A percentile compares a stretch with the other conserved stretches of the same genome.
These are phyloP conservation scores for Amorpha juglandis DNA, from an alignment of 2,888 invertebrate species.

Conservation along the genomic window DNA sequence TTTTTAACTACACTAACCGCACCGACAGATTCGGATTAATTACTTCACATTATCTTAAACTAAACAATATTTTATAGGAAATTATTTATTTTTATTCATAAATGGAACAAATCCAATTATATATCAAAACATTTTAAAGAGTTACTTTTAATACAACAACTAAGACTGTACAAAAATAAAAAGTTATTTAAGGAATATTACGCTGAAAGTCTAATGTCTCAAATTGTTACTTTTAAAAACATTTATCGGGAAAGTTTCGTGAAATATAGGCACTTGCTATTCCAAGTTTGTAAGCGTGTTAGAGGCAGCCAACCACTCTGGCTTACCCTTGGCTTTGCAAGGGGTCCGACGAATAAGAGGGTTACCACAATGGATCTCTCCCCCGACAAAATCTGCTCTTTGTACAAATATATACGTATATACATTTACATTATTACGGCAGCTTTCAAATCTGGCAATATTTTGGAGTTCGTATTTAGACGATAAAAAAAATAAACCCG, in stretches of 20 bases:
- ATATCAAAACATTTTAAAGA: background rate
- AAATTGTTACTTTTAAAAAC: slow-evolving; percentile 22
- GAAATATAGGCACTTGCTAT: slow-evolving; percentile 50
- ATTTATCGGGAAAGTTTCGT: slow-evolving; percentile 38
- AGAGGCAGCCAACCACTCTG: slow-evolving; percentile 56
- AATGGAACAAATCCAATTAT: too few relatives aligned
- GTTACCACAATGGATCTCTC: slow-evolving; percentile 77
- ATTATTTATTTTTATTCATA: too few relatives aligned
- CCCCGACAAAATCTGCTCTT: slow-evolving; percentile 67
- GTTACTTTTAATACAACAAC: background rate
- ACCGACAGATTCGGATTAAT: too few relatives aligned
- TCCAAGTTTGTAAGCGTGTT: slow-evolving; percentile 60
- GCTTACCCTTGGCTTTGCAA: slow-evolving; percentile 66
- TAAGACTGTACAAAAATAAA: background rate
- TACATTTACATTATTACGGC: slow-evolving; percentile 21
- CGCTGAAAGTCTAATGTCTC: slow-evolving; percentile 27
- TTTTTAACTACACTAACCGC: background rate
- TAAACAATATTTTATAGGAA: too few relatives aligned
- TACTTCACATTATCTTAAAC: too few relatives aligned
- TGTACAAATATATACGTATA: slow-evolving; percentile 27
- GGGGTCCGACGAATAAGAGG: slow-evolving; percentile 70
- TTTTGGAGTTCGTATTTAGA: slow-evolving; percentile 8
- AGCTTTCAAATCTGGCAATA: slow-evolving; percentile 27
- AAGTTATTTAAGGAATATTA: background rate
- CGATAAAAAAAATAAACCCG: background rate